Conservation (phyloP, 2,888 invertebrate species). For the Coelogynopora nodosa region DNA sequence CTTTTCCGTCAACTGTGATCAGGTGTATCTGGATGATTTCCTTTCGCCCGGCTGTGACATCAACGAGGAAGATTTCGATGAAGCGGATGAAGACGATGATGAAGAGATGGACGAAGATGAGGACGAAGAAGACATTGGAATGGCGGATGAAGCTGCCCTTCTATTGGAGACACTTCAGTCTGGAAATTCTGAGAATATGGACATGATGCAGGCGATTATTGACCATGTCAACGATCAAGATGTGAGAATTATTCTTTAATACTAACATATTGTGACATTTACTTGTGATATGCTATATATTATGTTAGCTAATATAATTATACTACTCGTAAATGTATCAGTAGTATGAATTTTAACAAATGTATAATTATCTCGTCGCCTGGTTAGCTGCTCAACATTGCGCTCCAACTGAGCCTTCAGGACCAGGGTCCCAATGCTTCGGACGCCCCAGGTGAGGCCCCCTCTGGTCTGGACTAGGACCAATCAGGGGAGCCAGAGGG, state of each 20-base stretch:
- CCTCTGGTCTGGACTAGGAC: no score
- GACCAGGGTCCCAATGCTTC: constrained; percentile 61
- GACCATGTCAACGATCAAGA: constrained; percentile 14
- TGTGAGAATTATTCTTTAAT: neutral
- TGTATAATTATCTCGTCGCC: neutral
- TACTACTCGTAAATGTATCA: no score
- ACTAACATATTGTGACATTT: no score
- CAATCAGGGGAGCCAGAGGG: no score
- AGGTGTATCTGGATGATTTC: neutral
- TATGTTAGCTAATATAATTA: no score
- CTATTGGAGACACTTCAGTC: constrained; percentile 12
- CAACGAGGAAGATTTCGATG: neutral
- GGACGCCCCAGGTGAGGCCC: constrained; percentile 51
- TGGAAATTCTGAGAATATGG: neutral
- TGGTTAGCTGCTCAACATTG: constrained; percentile 2
- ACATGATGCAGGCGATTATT: constrained; percentile 25
- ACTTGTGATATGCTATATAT: no score
- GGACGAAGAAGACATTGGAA: constrained; percentile 39
- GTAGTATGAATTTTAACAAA: no score
- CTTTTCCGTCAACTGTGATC: no score
- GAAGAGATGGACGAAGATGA: constrained; percentile 53
- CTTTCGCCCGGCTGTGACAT: neutral
- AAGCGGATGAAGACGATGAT: constrained; percentile 32
- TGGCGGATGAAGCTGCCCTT: constrained; percentile 3
- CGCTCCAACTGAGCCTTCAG: constrained; percentile 53